Percentiles rank a stretch among this genome's conserved stretches.
These are phyloP conservation scores for Cecropterus lyciades DNA, from an alignment of 1,140 invertebrate species.

Conservation along the genomic window DNA sequence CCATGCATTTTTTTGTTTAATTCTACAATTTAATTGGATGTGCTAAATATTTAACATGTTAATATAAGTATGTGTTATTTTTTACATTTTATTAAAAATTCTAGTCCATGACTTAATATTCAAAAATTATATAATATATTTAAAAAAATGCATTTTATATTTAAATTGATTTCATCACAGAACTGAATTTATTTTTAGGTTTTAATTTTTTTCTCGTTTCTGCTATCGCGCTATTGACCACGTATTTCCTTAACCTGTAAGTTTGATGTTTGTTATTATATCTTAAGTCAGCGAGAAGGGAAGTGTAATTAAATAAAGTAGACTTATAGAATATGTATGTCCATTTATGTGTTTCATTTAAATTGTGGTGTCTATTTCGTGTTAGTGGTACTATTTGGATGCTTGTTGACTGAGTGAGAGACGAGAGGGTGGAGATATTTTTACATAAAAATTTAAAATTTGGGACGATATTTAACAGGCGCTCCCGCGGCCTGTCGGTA, in stretches of 20 bases:
- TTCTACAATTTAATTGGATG: too few relatives aligned
- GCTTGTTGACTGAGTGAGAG: slow-evolving; percentile 76
- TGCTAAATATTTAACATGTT: too few relatives aligned
- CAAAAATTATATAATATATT: too few relatives aligned
- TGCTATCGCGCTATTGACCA: slow-evolving; percentile 21
- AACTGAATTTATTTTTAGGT: too few relatives aligned
- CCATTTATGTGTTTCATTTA: slow-evolving; percentile 82
- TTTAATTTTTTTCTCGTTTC: too few relatives aligned
- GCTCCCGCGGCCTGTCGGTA: slow-evolving; percentile 44
- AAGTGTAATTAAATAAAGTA: slow-evolving; percentile 68
- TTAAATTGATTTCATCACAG: too few relatives aligned
- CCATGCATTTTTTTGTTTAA: too few relatives aligned
- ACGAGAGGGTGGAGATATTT: slow-evolving; percentile 75
- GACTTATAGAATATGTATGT: slow-evolving; percentile 72
- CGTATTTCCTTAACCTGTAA: slow-evolving; percentile 25
- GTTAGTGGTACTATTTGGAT: slow-evolving; percentile 77
- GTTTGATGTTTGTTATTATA: slow-evolving; percentile 9
- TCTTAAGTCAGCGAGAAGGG: slow-evolving; percentile 71
- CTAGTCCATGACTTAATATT: slow-evolving; percentile 1
- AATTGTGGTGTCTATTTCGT: slow-evolving; percentile 82
- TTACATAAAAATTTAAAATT: slow-evolving; percentile 68
- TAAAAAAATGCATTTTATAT: too few relatives aligned
- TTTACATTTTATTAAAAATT: background rate
- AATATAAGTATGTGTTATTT: too few relatives aligned
- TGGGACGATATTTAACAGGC: slow-evolving; percentile 40